Percentiles rank a stretch among this genome's conserved stretches.
These are phyloP conservation scores for Poecilia wingei DNA, from an alignment of 2,797 vertebrate species.

Conservation along the genomic window DNA sequence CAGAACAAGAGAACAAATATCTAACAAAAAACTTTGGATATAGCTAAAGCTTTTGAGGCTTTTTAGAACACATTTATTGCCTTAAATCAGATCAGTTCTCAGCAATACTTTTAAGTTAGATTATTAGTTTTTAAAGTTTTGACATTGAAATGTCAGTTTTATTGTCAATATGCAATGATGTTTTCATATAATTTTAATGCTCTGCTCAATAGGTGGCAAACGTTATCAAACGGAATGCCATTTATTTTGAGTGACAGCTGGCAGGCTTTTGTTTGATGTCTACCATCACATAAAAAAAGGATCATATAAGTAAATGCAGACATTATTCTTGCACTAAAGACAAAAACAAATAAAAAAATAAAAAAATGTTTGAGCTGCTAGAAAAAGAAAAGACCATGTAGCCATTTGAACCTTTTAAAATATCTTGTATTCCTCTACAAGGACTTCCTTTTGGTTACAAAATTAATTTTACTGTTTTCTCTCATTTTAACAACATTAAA, in stretches of 20 bases:
- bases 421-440: neutral
- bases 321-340: neutral
- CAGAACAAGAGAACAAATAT: neutral
- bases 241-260: slow-evolving; percentile 6
- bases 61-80: neutral
- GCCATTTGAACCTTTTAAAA: neutral
- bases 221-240: neutral
- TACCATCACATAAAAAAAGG: neutral
- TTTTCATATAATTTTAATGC: neutral
- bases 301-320: neutral
- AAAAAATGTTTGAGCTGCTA: neutral
- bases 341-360: neutral
- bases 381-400: neutral
- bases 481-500: neutral
- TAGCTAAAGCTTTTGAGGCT: neutral
- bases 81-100: neutral
- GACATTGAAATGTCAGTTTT: slow-evolving; percentile 1
- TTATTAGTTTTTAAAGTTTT: slow-evolving; percentile 1
- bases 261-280: neutral
- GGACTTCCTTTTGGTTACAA: neutral
- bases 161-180: neutral
- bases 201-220: neutral
- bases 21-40: neutral
- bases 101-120: neutral
- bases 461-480: neutral